phyloP scores from a whole-genome alignment of 2,113 vertebrate species.

The Notothenia coriiceps region DNA sequence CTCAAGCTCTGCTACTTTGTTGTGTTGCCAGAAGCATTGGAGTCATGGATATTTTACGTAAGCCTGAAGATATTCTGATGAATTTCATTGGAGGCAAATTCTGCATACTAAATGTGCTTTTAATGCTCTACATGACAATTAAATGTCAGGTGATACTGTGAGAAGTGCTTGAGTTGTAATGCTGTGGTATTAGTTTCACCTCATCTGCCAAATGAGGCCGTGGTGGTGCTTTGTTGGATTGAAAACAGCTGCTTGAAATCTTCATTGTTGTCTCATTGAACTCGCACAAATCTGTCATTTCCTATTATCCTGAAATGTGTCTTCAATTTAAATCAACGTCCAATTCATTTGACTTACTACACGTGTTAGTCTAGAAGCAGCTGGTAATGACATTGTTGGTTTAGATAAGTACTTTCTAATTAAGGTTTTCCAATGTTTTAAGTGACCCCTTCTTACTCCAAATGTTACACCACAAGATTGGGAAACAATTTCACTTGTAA shows the following conservation, averaged over 20 bases:
- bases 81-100: slow-evolving; percentile 11
- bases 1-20: slow-evolving; percentile 31
- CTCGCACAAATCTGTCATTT: background rate
- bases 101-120: slow-evolving; percentile 29
- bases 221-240: background rate
- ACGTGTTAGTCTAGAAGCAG: no score
- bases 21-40: slow-evolving; percentile 14
- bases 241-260: slow-evolving; percentile 1
- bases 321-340: no score
- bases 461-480: no score
- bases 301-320: background rate
- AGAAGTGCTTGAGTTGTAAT: slow-evolving; percentile 22
- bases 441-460: no score
- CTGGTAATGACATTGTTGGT: no score
- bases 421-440: no score
- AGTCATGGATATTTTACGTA: slow-evolving; percentile 47
- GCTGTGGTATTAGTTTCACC: background rate
- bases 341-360: no score
- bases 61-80: slow-evolving; percentile 27
- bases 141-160: slow-evolving; percentile 30
- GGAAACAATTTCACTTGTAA: no score
- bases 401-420: no score
- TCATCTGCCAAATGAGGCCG: background rate
- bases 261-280: background rate
- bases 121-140: slow-evolving; percentile 31